Percentiles rank a stretch among this genome's conserved stretches.
These are phyloP conservation scores for Argyrosomus japonicus DNA, from an alignment of 2,113 vertebrate species.

Conservation along the genomic window DNA sequence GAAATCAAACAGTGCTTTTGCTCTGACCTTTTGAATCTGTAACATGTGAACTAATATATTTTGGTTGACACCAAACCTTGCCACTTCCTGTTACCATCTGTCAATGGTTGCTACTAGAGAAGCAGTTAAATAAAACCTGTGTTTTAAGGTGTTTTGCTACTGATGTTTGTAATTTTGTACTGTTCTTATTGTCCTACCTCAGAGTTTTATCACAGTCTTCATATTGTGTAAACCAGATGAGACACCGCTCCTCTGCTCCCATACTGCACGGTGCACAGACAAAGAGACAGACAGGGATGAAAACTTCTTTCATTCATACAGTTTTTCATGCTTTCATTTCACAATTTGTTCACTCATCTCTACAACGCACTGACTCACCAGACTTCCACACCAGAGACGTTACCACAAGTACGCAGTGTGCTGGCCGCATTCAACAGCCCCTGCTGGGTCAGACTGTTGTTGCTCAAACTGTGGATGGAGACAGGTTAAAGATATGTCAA, in stretches of 20 bases:
- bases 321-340: background rate
- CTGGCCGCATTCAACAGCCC: constrained; percentile 78
- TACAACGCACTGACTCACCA: constrained; percentile 76
- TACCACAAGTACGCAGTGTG: constrained; percentile 78
- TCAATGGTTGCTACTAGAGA: background rate
- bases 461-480: constrained; percentile 81
- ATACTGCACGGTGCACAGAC: constrained; percentile 75
- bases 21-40: too few relatives aligned
- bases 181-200: constrained; percentile 79
- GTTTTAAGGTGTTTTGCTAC: too few relatives aligned
- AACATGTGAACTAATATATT: too few relatives aligned
- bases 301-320: background rate
- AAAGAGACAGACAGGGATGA: background rate
- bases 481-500: background rate
- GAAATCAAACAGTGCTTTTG: too few relatives aligned
- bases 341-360: background rate
- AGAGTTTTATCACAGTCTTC: constrained; percentile 74
- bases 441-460: constrained; percentile 76
- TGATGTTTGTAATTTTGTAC: background rate
- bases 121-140: background rate
- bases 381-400: constrained; percentile 78
- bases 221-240: constrained; percentile 79
- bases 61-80: background rate
- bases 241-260: constrained; percentile 77
- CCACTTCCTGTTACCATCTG: background rate